Base-by-base conservation (phyloP, 2,797 vertebrate species). In the Oryzias dopingdopingensis region DNA sequence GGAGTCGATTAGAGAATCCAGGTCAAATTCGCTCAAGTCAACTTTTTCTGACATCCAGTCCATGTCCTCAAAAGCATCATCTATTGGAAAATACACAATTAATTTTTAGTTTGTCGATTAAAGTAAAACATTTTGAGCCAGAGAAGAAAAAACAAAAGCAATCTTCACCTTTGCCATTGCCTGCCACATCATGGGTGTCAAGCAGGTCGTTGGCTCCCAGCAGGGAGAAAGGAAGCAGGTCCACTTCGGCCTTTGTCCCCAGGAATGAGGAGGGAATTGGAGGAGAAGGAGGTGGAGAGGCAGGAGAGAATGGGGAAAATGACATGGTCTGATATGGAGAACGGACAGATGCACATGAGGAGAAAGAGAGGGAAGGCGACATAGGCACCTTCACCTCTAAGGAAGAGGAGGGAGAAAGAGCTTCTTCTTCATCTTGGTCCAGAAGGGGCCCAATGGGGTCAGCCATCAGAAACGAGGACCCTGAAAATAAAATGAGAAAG, bases 21-120 rank as follows among this genome's bases (percentile, higher is more conserved):
- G 92, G 72, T 98, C 95, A 24, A 96, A 93, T 81, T 96, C 94
- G 75, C 90, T 93, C 84, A 98, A 88, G 85, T 98, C 94, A 44
- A 97, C 94, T 81, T 98, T 96, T 87, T 98, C 95, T 42, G 94
- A 90, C 95, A 98, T 98, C 96, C 96, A 99, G 67, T 97, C 96
- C 93, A 97, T 96, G 76, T 92, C 94, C 26, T 90, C 92, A 79
- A 98, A 96, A 46, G 92, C 90, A 83, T 96, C 96, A 75, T 92
- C 96, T 96, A 80, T 3, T 26, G 57, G 72, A n/a, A 52, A 20
- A 29, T 16, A 2, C 4, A 6, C 53, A 1, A 55, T 47, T 45
- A 53, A 13, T 15, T 4, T 37, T 37, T 12, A 37, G 10, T 37
- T 37, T 37, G 32, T 37, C 3, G 10, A 12, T 37, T 13, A 37